Evolutionary conservation across 1,140 invertebrate genomes (phyloP), one percentile per base, ranked within the genome.

Genomic region (Heterodera schachtii): DNA sequence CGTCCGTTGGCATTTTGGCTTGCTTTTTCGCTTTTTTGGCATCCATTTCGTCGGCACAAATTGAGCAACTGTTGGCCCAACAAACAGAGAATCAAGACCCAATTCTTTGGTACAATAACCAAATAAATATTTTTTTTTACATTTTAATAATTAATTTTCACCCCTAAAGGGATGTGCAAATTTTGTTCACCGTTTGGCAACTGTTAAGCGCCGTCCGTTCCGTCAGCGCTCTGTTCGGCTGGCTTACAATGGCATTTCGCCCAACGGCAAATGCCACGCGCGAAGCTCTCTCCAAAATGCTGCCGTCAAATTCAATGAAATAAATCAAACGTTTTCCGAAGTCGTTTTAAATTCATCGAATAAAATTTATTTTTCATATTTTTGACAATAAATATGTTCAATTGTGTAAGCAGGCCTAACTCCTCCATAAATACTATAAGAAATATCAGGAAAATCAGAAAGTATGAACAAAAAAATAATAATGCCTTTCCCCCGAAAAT

Each of bases 21-120:
- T 78, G 77, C 49, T 69, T 78, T 69, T 43, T 31, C 4, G 66
- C 77, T 3, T 69, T 66, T 64, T n/a, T 78, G 43, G 77, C 57
- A 41, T 78, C 77, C 31, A 44, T 78, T 52, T 19, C 31, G 9
- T 64, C 11, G 21, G 31, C 77, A 41, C 77, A 78, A 67, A 49
- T 78, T 21, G 77, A 78, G 11, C 43, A 78, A 69, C 9, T 69
- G 49, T 78, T 78, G 44, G 64, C 31, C 13, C 9, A 47, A 43
- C 9, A 47, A 43, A 78, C 70, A 70, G 60, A 9, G 57, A 7
- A 31, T n/a, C 16, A n/a, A 21, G 46, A 69, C 19, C 52, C 52
- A 46, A 71, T 13, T 5, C 21, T 16, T 43, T 71, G 11, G 13
- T 31, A 41, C 11, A 19, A 60, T 4, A 16, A 60, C 57, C 57